A percentile compares a stretch with the other conserved stretches of the same genome.
These are phyloP conservation scores for Phortica okadai DNA, from an alignment of 2,888 invertebrate species.

Conservation along the genomic window DNA sequence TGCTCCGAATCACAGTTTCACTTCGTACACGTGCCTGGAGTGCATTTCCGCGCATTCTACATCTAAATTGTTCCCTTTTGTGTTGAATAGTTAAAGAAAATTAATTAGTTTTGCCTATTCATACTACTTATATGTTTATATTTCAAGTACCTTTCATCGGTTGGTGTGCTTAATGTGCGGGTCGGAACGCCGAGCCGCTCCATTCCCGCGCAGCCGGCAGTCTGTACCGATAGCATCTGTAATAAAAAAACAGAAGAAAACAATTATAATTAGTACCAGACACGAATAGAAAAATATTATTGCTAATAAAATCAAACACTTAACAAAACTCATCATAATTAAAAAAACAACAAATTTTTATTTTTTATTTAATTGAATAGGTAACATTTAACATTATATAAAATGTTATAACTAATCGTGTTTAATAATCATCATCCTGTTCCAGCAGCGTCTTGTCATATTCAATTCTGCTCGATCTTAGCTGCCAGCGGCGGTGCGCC, in stretches of 20 bases:
- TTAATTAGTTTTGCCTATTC: conserved; percentile 11
- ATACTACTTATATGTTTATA: conserved; percentile 5
- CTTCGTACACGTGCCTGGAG: conserved; percentile 74
- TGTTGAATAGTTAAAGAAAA: background rate
- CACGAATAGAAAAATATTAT: conserved; percentile 12
- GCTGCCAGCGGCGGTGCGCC: conserved; percentile 53
- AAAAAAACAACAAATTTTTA: background rate
- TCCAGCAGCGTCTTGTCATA: conserved; percentile 1
- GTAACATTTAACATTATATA: too few relatives aligned
- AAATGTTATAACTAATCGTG: background rate
- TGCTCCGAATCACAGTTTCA: conserved; percentile 69
- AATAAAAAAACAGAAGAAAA: conserved; percentile 54
- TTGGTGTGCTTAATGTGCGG: conserved; percentile 77
- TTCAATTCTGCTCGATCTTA: background rate
- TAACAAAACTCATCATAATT: background rate
- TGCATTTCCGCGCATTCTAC: conserved; percentile 76
- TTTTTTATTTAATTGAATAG: background rate
- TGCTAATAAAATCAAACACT: background rate
- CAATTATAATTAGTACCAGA: background rate
- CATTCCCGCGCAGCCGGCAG: conserved; percentile 85
- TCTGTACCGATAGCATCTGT: conserved; percentile 85
- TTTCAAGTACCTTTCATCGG: conserved; percentile 75
- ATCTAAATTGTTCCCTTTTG: conserved; percentile 74
- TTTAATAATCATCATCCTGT: background rate
- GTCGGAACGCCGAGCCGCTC: conserved; percentile 81